A percentile compares a stretch with the other conserved stretches of the same genome.
These are phyloP conservation scores for Sebastes vulpes DNA, from an alignment of 2,797 vertebrate species.

Conservation along the genomic window DNA sequence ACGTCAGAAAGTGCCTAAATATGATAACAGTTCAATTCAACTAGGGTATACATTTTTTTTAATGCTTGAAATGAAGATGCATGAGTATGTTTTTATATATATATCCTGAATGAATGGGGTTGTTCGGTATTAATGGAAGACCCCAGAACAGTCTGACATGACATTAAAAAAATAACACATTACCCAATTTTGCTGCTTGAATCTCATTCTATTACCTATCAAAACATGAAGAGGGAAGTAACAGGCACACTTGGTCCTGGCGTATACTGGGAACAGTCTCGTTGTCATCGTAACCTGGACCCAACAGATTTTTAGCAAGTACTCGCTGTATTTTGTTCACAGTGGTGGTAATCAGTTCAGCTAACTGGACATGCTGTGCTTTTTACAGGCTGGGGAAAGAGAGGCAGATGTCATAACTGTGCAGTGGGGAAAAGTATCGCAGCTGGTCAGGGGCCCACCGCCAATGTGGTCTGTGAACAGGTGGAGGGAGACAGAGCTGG, in stretches of 20 bases:
- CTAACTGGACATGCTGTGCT: neutral
- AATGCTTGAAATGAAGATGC: neutral
- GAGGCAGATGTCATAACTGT: constrained; percentile 14
- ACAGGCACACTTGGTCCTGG: neutral
- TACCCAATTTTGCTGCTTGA: neutral
- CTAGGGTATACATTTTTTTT: too few relatives aligned
- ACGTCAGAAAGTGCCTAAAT: neutral
- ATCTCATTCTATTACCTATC: neutral
- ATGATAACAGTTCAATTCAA: neutral
- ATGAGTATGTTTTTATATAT: neutral
- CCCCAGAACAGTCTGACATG: constrained; percentile 5
- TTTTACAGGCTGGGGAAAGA: constrained; percentile 3
- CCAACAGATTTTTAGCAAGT: constrained; percentile 3
- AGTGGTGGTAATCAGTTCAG: neutral
- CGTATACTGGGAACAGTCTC: neutral
- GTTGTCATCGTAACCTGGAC: constrained; percentile 6
- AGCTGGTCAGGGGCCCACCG: neutral
- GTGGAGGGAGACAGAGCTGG: neutral
- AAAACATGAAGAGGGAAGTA: neutral
- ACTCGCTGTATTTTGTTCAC: neutral
- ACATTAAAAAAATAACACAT: neutral
- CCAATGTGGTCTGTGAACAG: neutral
- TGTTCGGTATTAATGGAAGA: neutral
- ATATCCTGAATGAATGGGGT: neutral
- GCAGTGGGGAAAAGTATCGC: neutral